Evolutionary conservation across 2,888 invertebrate genomes (phyloP).

Genomic region (Pammene aurita): DNA sequence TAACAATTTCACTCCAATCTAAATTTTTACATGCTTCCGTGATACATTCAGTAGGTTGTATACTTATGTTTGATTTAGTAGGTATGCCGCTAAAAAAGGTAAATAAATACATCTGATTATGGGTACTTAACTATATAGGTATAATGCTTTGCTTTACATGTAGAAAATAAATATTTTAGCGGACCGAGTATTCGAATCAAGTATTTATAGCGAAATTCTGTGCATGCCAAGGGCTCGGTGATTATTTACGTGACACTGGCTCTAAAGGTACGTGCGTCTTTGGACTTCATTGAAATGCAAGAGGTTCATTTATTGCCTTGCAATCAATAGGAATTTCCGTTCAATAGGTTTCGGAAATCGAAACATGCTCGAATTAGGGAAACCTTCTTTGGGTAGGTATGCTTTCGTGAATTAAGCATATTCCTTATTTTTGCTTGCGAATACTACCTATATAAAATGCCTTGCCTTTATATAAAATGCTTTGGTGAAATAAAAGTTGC

Average conservation of each 20-base stretch:
- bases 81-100: no score
- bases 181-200: conserved; percentile 39
- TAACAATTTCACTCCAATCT: no score
- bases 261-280: conserved; percentile 63
- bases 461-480: no score
- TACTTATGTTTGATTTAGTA: no score
- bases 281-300: conserved; percentile 70
- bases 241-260: conserved; percentile 68
- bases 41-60: no score
- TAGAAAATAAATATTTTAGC: conserved; percentile 46
- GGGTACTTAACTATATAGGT: no score
- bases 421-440: no score
- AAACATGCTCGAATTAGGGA: conserved; percentile 31
- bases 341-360: conserved; percentile 54
- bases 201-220: conserved; percentile 54
- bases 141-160: no score
- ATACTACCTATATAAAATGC: no score
- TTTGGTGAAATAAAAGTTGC: no score
- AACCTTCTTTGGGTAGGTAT: conserved; percentile 1
- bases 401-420: neutral
- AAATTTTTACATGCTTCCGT: no score
- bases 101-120: no score
- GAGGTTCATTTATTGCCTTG: conserved; percentile 69
- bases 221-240: conserved; percentile 64
- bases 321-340: conserved; percentile 68